Evolutionary conservation across 2,888 invertebrate genomes (phyloP).

Genomic region (Agapetus fuscipes): DNA sequence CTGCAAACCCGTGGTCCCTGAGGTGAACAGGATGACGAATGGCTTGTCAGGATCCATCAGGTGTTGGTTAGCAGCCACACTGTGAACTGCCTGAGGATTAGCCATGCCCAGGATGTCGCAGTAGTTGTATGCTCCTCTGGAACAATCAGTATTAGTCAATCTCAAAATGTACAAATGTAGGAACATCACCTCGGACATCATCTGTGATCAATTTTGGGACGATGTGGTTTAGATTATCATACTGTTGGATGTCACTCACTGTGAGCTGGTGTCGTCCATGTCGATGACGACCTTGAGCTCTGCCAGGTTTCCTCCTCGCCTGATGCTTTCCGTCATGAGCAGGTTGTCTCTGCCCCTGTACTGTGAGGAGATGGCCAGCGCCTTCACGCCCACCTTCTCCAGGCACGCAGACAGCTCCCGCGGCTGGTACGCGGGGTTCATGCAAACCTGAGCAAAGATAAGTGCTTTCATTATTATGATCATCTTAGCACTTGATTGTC

Average conservation of each 20-base stretch:
- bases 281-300: slow-evolving; percentile 47
- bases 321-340: slow-evolving; percentile 49
- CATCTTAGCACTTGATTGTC: no score
- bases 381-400: slow-evolving; percentile 60
- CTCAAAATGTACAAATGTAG: no score
- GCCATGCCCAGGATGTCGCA: slow-evolving; percentile 26
- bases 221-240: no score
- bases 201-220: no score
- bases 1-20: slow-evolving; percentile 79
- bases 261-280: slow-evolving; percentile 39
- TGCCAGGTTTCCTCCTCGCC: slow-evolving; percentile 37
- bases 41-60: slow-evolving; percentile 55
- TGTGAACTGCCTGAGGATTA: slow-evolving; percentile 18
- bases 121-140: slow-evolving; percentile 32
- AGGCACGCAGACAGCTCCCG: slow-evolving; percentile 65
- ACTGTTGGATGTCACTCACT: no score
- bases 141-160: no score
- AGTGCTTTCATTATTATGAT: no score
- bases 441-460: slow-evolving; percentile 48
- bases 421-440: slow-evolving; percentile 69
- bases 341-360: slow-evolving; percentile 54
- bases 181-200: no score
- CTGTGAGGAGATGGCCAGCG: slow-evolving; percentile 57
- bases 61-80: slow-evolving; percentile 39
- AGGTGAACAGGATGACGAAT: slow-evolving; percentile 75